Conservation (phyloP, 1,140 invertebrate species). For the Camponotus vicinus region DNA sequence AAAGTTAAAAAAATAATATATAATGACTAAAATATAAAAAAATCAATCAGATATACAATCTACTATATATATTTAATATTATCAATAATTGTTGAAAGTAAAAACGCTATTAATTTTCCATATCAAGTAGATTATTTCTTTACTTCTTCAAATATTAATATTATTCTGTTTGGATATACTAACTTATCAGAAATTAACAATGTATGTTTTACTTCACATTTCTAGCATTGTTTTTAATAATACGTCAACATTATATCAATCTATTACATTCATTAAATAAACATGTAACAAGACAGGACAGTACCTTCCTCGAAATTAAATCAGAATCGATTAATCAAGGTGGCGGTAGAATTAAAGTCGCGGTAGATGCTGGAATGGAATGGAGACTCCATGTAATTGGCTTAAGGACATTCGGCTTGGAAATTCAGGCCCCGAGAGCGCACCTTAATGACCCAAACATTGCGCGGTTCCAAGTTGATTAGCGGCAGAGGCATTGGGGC, state of each 20-base stretch:
- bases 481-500: slow-evolving; percentile 48
- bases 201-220: background rate
- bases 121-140: background rate
- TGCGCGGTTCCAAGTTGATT: slow-evolving; percentile 67
- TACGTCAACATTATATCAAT: background rate
- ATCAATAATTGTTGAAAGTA: background rate
- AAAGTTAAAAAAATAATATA: too few relatives aligned
- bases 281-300: background rate
- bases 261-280: background rate
- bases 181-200: background rate
- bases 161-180: background rate
- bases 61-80: too few relatives aligned
- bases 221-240: background rate
- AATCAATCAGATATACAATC: background rate
- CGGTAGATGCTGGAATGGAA: slow-evolving; percentile 22
- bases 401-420: slow-evolving; percentile 40
- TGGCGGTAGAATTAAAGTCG: slow-evolving; percentile 44
- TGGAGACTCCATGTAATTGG: slow-evolving; percentile 46
- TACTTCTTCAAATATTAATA: background rate
- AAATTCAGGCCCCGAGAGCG: slow-evolving; percentile 59
- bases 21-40: background rate
- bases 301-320: slow-evolving; percentile 8
- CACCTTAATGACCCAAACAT: slow-evolving; percentile 57
- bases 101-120: background rate
- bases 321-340: slow-evolving; percentile 51